phyloP scores from a whole-genome alignment of 1,140 invertebrate genomes.

The Zaprionus nigranus region DNA sequence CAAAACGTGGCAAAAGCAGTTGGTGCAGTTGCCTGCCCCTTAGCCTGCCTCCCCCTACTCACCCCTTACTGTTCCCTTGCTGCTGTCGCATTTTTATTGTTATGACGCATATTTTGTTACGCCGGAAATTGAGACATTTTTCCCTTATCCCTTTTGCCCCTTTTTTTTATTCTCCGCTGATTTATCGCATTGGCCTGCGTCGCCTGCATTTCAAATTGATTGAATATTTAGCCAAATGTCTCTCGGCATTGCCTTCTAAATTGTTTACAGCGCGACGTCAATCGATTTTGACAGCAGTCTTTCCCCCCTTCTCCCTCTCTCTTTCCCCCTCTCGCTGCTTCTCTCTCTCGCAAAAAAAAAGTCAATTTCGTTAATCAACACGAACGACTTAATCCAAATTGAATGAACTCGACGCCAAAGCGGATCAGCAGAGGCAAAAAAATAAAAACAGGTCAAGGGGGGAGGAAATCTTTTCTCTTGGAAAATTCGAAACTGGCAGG shows the following conservation, averaged over 20 bases:
- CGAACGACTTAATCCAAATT: conserved; percentile 81
- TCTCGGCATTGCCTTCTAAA: conserved; percentile 63
- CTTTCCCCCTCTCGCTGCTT: neutral
- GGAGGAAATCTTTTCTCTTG: conserved; percentile 4
- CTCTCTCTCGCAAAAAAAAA: conserved; percentile 46
- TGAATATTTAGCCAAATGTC: conserved; percentile 78
- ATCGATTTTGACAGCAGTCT: conserved; percentile 40
- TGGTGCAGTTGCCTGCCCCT: neutral
- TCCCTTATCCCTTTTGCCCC: conserved; percentile 23
- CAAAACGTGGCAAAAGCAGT: conserved; percentile 45
- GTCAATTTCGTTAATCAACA: conserved; percentile 81
- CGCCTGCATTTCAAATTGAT: conserved; percentile 72
- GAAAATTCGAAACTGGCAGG: conserved; percentile 26
- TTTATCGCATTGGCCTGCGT: conserved; percentile 63
- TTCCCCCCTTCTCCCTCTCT: neutral
- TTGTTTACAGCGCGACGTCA: conserved; percentile 62
- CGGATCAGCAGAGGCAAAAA: conserved; percentile 56
- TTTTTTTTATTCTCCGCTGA: conserved; percentile 48
- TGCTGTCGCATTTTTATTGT: conserved; percentile 63
- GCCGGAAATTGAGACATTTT: conserved; percentile 66
- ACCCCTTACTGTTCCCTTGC: no score
- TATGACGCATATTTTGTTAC: conserved; percentile 71
- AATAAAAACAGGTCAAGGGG: conserved; percentile 35
- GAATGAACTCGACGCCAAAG: conserved; percentile 79
- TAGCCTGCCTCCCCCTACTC: no score